Evolutionary conservation across 2,113 vertebrate genomes (phyloP).

Genomic region (Thermophis baileyi): DNA sequence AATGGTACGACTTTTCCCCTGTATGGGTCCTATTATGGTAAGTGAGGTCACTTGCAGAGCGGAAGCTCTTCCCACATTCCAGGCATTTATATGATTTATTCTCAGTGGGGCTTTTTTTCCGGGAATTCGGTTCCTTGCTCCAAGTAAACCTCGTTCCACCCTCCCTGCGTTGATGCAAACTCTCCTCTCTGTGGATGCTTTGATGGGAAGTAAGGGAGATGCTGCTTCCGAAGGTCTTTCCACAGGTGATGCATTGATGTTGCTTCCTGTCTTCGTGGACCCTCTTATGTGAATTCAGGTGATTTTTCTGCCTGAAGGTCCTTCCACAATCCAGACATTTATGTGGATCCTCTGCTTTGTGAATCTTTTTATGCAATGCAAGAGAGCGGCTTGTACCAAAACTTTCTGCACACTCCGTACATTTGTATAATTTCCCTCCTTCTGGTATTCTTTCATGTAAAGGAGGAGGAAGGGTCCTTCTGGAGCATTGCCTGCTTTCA

Average conservation of each 20-base stretch:
- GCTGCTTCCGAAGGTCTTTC: neutral
- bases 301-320: neutral
- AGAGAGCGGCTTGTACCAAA: neutral
- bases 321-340: neutral
- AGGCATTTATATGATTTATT: too few species aligned
- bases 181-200: neutral
- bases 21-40: too few species aligned
- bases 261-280: neutral
- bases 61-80: too few species aligned
- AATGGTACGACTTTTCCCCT: too few species aligned
- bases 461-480: neutral
- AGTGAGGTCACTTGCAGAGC: too few species aligned
- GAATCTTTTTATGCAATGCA: neutral
- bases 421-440: neutral
- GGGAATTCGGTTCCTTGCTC: neutral
- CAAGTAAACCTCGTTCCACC: neutral
- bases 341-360: neutral
- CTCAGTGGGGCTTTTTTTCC: too few species aligned
- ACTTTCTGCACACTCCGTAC: neutral
- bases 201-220: neutral
- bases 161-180: too few species aligned
- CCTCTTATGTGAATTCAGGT: neutral
- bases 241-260: neutral
- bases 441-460: neutral
- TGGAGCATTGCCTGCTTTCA: neutral